A percentile compares a stretch with the other conserved stretches of the same genome.
Conservation (phyloP, 2,113 vertebrate species). For the Sarotherodon lohbergeri region DNA sequence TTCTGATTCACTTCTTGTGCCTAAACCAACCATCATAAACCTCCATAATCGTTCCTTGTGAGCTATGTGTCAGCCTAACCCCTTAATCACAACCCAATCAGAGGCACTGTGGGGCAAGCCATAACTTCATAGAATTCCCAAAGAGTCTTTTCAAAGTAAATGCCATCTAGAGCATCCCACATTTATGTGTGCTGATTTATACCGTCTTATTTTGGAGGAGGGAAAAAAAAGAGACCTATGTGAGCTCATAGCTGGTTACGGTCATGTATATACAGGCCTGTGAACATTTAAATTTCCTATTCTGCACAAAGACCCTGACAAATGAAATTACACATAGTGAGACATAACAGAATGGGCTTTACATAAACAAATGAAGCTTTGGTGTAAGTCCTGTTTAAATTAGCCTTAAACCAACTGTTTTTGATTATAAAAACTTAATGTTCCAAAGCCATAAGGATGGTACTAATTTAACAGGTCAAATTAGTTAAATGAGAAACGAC, state of each 20-base stretch:
- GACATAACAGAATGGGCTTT: not conserved
- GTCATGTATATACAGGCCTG: not conserved
- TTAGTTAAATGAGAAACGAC: not conserved
- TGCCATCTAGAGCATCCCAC: not conserved
- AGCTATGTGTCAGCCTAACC: not conserved
- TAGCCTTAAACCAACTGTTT: not conserved
- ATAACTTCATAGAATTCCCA: not conserved
- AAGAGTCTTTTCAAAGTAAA: not conserved
- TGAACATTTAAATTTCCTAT: not conserved
- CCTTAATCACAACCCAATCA: not conserved
- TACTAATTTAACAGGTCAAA: not conserved
- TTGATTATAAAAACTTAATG: not conserved
- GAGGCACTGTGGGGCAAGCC: not conserved
- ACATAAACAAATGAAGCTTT: not conserved
- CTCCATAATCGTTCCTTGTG: not conserved
- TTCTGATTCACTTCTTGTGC: not conserved
- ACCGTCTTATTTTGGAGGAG: not conserved
- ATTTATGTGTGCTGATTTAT: not conserved
- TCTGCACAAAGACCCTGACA: not conserved
- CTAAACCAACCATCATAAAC: not conserved
- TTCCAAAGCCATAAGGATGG: not conserved
- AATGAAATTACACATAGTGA: not conserved
- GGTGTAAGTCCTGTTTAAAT: not conserved
- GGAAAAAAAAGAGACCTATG: fast-evolving
- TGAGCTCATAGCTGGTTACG: not conserved